phyloP scores from a whole-genome alignment of 2,797 vertebrate genomes.

The Pseudochirops corinnae region DNA sequence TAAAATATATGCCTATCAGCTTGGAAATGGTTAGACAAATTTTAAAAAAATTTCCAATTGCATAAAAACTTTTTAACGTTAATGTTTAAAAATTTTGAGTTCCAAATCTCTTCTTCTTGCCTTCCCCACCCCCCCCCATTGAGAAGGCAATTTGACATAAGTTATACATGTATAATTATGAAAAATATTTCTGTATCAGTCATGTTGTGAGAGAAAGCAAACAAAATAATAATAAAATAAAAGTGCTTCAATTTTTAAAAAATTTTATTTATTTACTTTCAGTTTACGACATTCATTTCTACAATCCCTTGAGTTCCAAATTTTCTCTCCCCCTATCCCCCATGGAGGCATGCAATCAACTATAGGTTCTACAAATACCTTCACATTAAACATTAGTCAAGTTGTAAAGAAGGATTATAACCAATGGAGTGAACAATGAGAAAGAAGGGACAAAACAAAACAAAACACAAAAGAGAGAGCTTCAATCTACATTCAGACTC shows the following conservation, averaged over 20 bases:
- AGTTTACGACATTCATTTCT: too few species aligned
- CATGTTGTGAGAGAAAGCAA: background rate
- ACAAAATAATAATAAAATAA: background rate
- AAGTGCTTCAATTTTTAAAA: background rate
- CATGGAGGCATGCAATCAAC: too few species aligned
- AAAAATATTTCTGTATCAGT: background rate
- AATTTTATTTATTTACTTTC: too few species aligned
- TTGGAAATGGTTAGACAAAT: background rate
- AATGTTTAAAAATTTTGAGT: background rate
- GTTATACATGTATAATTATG: background rate
- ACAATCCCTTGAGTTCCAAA: too few species aligned
- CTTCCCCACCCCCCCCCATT: background rate
- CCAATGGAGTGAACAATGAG: too few species aligned
- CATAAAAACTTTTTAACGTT: background rate
- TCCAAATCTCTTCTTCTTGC: background rate
- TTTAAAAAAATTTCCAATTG: background rate
- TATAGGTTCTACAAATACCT: too few species aligned
- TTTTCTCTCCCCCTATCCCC: too few species aligned
- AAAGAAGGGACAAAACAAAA: too few species aligned
- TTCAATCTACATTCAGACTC: too few species aligned
- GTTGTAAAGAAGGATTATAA: too few species aligned
- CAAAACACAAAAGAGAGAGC: too few species aligned
- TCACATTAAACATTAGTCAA: too few species aligned
- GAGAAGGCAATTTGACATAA: background rate
- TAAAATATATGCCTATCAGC: background rate